A percentile compares a stretch with the other conserved stretches of the same genome.
These are phyloP conservation scores for Lepisosteus oculatus DNA, from an alignment of 2,113 vertebrate genomes.

Conservation along the genomic window DNA sequence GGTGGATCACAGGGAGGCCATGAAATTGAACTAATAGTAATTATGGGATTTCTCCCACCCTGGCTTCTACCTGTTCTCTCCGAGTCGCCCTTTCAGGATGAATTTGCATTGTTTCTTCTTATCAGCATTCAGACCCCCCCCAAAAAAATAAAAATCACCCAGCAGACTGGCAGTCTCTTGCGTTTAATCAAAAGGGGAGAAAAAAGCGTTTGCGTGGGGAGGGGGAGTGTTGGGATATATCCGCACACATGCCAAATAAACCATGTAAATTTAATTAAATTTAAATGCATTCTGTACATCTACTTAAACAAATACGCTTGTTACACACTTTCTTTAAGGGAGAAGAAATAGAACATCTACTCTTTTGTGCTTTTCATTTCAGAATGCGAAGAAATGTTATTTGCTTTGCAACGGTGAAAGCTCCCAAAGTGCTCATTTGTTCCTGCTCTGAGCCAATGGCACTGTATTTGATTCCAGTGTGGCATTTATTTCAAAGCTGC, in stretches of 20 bases:
- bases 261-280: too few relatives aligned
- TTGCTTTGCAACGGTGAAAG: not conserved
- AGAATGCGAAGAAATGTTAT: not conserved
- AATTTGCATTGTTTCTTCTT: constrained; percentile 62
- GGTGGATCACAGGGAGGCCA: constrained; percentile 60
- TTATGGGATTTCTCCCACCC: constrained; percentile 46
- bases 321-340: not conserved
- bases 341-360: not conserved
- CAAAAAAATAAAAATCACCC: constrained; percentile 42
- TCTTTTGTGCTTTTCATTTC: not conserved
- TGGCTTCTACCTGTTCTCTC: constrained; percentile 51
- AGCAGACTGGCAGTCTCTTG: constrained; percentile 42
- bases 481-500: constrained; percentile 70
- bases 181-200: not conserved
- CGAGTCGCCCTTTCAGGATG: constrained; percentile 39
- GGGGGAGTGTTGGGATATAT: too few relatives aligned
- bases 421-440: constrained; percentile 50
- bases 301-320: too few relatives aligned
- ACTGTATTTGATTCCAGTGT: constrained; percentile 67
- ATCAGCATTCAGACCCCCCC: constrained; percentile 49
- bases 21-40: constrained; percentile 72
- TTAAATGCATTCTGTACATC: too few relatives aligned
- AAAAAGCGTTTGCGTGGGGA: not conserved
- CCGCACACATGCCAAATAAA: too few relatives aligned
- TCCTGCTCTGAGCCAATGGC: constrained; percentile 58